Percentiles rank a stretch among this genome's conserved stretches.
These are phyloP conservation scores for Premnoplex brunnescens DNA, from an alignment of 2,797 vertebrate genomes.

Conservation along the genomic window DNA sequence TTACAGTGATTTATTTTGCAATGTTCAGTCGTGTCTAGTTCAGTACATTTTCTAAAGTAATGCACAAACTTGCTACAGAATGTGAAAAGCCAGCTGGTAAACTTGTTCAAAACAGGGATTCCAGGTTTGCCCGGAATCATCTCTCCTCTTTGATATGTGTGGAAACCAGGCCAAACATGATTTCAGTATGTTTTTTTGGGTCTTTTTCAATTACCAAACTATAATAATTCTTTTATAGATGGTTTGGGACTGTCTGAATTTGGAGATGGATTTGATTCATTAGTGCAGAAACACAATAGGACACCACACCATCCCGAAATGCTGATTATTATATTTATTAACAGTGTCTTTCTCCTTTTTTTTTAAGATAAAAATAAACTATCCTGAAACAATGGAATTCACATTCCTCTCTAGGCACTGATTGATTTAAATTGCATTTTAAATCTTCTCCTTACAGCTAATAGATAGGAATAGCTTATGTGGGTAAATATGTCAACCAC, in stretches of 20 bases:
- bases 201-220: not conserved
- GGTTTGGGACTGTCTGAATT: not conserved
- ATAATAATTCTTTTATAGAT: not conserved
- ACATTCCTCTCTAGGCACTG: not conserved
- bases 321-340: not conserved
- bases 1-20: not conserved
- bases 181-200: not conserved
- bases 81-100: not conserved
- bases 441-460: not conserved
- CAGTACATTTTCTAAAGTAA: not conserved
- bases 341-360: not conserved
- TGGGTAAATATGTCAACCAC: not conserved
- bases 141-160: not conserved
- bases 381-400: not conserved
- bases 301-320: not conserved
- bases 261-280: not conserved
- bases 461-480: not conserved
- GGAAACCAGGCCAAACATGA: constrained; percentile 3
- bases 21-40: not conserved
- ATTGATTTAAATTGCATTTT: not conserved
- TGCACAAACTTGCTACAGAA: not conserved
- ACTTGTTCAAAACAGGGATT: not conserved
- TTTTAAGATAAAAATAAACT: not conserved
- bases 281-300: not conserved
- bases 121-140: not conserved